phyloP scores from a whole-genome alignment of 2,888 invertebrate genomes.

The Melanargia galathea region DNA sequence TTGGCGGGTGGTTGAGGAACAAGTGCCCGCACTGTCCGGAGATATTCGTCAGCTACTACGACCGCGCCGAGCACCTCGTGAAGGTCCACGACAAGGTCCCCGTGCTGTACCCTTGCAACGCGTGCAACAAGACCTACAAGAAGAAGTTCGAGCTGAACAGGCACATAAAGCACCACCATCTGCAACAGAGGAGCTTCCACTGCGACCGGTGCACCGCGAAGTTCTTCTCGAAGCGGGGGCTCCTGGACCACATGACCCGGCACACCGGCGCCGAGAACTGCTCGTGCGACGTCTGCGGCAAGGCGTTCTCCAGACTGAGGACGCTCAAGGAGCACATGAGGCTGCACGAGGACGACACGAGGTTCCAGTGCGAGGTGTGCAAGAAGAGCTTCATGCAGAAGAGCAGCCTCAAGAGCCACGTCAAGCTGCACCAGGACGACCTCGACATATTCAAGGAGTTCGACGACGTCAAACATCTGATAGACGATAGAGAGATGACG shows the following conservation, averaged over 20 bases:
- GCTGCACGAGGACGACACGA: constrained; percentile 64
- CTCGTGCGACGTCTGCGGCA: constrained; percentile 68
- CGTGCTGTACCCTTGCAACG: constrained; percentile 68
- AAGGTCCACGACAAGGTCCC: constrained; percentile 67
- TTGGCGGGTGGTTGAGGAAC: constrained; percentile 73
- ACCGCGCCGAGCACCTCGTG: constrained; percentile 69
- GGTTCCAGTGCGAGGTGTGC: constrained; percentile 71
- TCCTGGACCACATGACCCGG: constrained; percentile 64
- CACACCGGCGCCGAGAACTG: constrained; percentile 63
- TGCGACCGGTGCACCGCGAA: constrained; percentile 74
- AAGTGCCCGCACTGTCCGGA: constrained; percentile 76
- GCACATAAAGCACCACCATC: constrained; percentile 73
- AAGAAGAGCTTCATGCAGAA: constrained; percentile 74
- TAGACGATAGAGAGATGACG: constrained; percentile 73
- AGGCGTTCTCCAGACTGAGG: constrained; percentile 59
- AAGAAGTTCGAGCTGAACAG: constrained; percentile 73
- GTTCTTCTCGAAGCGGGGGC: constrained; percentile 72
- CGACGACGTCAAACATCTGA: constrained; percentile 74
- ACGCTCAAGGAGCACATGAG: constrained; percentile 68
- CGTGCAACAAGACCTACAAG: constrained; percentile 73
- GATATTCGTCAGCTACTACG: constrained; percentile 75
- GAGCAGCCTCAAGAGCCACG: constrained; percentile 69
- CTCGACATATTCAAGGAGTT: constrained; percentile 77
- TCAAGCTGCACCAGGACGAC: constrained; percentile 71
- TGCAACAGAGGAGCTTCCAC: constrained; percentile 68